Evolutionary conservation across 2,797 vertebrate genomes (phyloP).

Genomic region (Enteromius treurensis): DNA sequence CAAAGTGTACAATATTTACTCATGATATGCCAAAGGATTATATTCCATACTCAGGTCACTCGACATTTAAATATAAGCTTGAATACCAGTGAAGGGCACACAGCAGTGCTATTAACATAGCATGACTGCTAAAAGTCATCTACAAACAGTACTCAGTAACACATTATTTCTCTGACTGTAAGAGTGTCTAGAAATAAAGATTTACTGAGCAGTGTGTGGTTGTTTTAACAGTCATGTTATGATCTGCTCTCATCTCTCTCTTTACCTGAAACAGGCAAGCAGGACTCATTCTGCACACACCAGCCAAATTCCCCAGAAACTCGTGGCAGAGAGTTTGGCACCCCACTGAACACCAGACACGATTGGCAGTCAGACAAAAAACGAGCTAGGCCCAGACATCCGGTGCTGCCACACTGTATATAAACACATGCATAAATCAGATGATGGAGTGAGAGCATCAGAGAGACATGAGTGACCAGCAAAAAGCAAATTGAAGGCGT

Average conservation of each 20-base stretch:
- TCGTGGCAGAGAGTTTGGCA: conserved; percentile 76
- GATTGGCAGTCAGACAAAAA: conserved; percentile 91
- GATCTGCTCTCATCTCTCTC: conserved; percentile 52
- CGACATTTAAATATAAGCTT: not conserved
- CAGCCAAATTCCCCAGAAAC: conserved; percentile 88
- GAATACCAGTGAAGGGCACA: conserved; percentile 9
- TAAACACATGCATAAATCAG: conserved; percentile 40
- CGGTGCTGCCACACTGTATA: conserved; percentile 85
- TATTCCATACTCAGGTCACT: conserved; percentile 63
- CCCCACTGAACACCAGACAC: conserved; percentile 88
- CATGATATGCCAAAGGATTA: not conserved
- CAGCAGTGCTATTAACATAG: not conserved
- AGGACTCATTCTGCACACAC: conserved; percentile 95
- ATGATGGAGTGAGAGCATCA: not conserved
- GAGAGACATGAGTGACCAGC: not conserved
- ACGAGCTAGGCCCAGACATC: conserved; percentile 88
- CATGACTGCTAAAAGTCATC: conserved; percentile 4
- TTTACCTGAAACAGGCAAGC: conserved; percentile 90
- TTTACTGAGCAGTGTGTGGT: conserved; percentile 46
- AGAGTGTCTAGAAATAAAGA: conserved; percentile 47
- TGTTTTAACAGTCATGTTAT: not conserved
- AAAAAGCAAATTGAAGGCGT: not conserved
- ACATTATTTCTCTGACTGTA: conserved; percentile 50
- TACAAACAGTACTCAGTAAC: conserved; percentile 45
- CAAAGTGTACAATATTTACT: conserved; percentile 65